Conservation (phyloP, 37 sponge, comb jelly and placozoan species). For the Ianthella basta region DNA sequence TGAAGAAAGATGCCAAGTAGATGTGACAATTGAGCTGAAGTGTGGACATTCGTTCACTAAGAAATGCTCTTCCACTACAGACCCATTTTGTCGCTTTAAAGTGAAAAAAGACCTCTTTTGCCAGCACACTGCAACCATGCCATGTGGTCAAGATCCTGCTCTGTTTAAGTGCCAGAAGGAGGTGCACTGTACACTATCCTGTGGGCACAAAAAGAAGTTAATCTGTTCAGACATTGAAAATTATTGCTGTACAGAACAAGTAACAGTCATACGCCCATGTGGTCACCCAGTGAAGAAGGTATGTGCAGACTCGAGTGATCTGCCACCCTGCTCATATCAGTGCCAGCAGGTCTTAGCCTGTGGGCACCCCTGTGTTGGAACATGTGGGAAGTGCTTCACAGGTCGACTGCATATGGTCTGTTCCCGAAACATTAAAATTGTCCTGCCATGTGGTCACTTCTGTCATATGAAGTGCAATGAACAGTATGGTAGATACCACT, state of each 20-base stretch:
- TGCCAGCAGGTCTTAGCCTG: constrained; percentile 38
- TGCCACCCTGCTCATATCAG: too few relatives aligned
- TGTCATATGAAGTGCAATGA: background rate
- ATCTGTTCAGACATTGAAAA: too few relatives aligned
- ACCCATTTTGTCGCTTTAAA: background rate
- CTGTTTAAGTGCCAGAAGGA: background rate
- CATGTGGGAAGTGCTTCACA: constrained; percentile 18
- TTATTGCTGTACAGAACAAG: too few relatives aligned
- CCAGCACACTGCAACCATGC: background rate
- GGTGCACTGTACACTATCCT: background rate
- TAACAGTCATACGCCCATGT: too few relatives aligned
- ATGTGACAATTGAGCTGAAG: constrained; percentile 10
- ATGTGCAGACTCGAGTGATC: constrained; percentile 24
- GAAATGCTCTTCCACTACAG: background rate
- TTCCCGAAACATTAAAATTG: background rate
- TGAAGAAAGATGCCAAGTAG: constrained; percentile 13
- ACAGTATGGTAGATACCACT: background rate
- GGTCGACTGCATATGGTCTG: constrained; percentile 23
- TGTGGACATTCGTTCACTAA: constrained; percentile 62
- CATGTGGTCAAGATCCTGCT: constrained; percentile 21
- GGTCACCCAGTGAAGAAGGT: background rate
- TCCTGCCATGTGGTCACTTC: constrained; percentile 24
- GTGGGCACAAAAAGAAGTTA: constrained; percentile 58
- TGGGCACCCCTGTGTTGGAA: constrained; percentile 69
- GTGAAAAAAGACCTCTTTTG: background rate